Evolutionary conservation across 2,888 invertebrate species (phyloP).

Genomic region (Alloplasta piceator): DNA sequence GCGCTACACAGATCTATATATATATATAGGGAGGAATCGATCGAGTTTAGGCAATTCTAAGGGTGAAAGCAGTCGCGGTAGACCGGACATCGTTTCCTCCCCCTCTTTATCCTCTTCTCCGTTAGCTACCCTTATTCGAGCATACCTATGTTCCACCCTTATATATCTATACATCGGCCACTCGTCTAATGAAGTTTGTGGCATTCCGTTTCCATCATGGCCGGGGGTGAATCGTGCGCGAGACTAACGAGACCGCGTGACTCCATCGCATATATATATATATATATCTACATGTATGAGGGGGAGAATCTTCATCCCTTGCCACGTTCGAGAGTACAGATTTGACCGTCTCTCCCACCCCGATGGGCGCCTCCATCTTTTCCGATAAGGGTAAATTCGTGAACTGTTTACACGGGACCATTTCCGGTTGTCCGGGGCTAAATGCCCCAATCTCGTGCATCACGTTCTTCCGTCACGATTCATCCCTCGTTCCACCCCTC

Average conservation of each 20-base stretch:
- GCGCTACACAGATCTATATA: constrained; percentile 19
- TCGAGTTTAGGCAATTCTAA: constrained; percentile 49
- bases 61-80: constrained; percentile 59
- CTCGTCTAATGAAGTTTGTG: constrained; percentile 64
- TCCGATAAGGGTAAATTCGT: background rate
- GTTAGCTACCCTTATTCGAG: constrained; percentile 19
- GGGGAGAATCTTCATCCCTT: background rate
- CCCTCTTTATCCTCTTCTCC: constrained; percentile 18
- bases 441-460: too few species aligned
- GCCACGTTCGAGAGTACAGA: background rate
- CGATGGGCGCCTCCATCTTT: background rate
- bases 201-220: constrained; percentile 64
- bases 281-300: background rate
- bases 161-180: constrained; percentile 3
- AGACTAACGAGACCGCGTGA: constrained; percentile 62
- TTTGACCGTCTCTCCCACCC: constrained; percentile 1
- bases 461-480: too few species aligned
- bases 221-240: constrained; percentile 49
- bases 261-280: background rate
- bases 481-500: constrained; percentile 11
- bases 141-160: background rate
- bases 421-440: too few species aligned
- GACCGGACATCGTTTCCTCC: constrained; percentile 58
- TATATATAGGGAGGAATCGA: constrained; percentile 50
- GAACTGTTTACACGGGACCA: too few species aligned